Evolutionary conservation across 2,888 invertebrate species (phyloP).

Genomic region (Nycteola revayana): DNA sequence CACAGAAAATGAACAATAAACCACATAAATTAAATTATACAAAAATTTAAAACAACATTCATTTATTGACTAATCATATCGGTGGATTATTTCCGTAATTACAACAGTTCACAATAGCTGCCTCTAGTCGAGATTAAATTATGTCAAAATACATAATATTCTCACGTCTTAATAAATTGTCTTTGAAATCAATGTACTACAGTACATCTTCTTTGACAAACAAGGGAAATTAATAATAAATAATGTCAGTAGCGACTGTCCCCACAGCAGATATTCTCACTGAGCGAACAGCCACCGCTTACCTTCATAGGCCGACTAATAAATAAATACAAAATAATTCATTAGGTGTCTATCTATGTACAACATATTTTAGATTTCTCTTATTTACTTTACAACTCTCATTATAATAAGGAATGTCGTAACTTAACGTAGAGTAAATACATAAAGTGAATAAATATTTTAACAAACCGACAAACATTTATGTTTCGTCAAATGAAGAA

Average conservation of each 20-base stretch:
- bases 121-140: conserved; percentile 61
- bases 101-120: conserved; percentile 62
- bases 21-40: conserved; percentile 35
- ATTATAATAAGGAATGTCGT: conserved; percentile 65
- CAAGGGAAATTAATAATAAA: conserved; percentile 20
- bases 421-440: conserved; percentile 61
- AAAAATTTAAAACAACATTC: conserved; percentile 27
- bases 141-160: conserved; percentile 43
- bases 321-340: conserved; percentile 54
- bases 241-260: conserved; percentile 17
- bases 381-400: conserved; percentile 69
- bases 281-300: conserved; percentile 36
- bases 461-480: conserved; percentile 66
- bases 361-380: conserved; percentile 63
- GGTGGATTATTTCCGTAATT: conserved; percentile 27
- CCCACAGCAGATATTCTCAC: conserved; percentile 10
- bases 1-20: conserved; percentile 34
- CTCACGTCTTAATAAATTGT: conserved; percentile 36
- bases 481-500: conserved; percentile 69
- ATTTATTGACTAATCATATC: conserved; percentile 22
- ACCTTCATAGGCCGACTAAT: conserved; percentile 65
- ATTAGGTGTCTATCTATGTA: conserved; percentile 62
- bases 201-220: conserved; percentile 22
- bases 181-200: conserved; percentile 31
- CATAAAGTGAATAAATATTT: conserved; percentile 63